Percentiles rank a stretch among this genome's conserved stretches.
Evolutionary conservation across 2,113 vertebrate genomes (phyloP).

Genomic region (Malaclemys terrapin): DNA sequence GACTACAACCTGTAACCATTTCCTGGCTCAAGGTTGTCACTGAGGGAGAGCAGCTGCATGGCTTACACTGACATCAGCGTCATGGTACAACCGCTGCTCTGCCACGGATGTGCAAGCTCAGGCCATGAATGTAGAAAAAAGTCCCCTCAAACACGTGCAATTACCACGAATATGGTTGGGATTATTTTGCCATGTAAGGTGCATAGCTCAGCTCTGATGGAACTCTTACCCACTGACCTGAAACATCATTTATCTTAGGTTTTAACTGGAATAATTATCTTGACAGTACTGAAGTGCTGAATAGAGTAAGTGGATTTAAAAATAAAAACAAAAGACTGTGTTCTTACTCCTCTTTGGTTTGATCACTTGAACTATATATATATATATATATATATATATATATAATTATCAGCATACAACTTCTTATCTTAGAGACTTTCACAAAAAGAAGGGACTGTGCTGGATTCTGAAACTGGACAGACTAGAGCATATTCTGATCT

Average conservation of each 20-base stretch:
- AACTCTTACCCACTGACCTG: neutral
- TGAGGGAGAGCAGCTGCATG: neutral
- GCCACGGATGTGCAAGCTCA: neutral
- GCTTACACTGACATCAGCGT: neutral
- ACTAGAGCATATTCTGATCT: neutral
- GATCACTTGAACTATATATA: neutral
- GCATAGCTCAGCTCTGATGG: accelerated
- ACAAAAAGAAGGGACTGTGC: neutral
- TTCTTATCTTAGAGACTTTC: neutral
- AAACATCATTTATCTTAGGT: neutral
- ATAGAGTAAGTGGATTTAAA: neutral
- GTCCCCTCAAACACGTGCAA: accelerated
- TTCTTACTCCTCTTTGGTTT: neutral
- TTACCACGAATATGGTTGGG: neutral
- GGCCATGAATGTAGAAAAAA: neutral
- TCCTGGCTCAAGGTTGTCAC: neutral
- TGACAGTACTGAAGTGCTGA: neutral
- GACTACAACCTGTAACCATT: neutral
- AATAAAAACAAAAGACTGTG: neutral
- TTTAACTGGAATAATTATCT: neutral
- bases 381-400: neutral
- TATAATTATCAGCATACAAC: neutral
- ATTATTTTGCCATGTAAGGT: accelerated
- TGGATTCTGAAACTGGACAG: neutral
- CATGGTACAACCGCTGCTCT: neutral